Evolutionary conservation across 1,140 invertebrate genomes (phyloP), one percentile per base, ranked within the genome.

Genomic region (Harpegnathos saltator): DNA sequence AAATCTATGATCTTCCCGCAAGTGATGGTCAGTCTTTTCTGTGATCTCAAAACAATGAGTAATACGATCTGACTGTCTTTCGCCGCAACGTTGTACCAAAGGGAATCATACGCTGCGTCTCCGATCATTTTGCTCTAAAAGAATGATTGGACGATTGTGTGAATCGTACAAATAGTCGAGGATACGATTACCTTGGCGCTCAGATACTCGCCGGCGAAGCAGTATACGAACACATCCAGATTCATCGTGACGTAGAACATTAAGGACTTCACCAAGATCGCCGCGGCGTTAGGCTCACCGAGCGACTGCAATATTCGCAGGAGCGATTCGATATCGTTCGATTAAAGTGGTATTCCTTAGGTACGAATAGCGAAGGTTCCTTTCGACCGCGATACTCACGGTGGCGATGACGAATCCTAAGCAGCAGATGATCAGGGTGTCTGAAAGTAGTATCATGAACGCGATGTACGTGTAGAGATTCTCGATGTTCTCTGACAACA

Each of bases 21-120:
- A 0, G 74, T 86, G 0, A 86, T 72, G 4, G 44, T 84, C n/a
- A 86, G 63, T 15, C 54, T 59, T 74, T 84, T 78, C n/a, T 86
- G 82, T 1, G 59, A 66, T 22, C 85, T 84, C 2, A 66, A 0
- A 44, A 86, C 65, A 2, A 86, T 3, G 0, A 86, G 19, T n/a
- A 80, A 14, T n/a, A 86, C 22, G 15, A 29, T 54, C 48, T 22
- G 52, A 29, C 52, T 68, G n/a, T 84, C 12, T 33, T 74, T 80
- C 0, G 33, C 14, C 14, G 83, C 4, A 12, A 84, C 29, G 17
- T 69, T 5, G 9, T 86, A 86, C 85, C 85, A 86, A 4, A 33
- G 3, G 50, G 48, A 68, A 59, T 83, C 29, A 17, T 84, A 86
- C 7, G 72, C 74, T 15, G 72, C 68, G 58, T n/a, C 12, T 50